Evolutionary conservation across 64 coral and sea anemone species (phyloP), one percentile per base, ranked within the genome.

Genomic region (Acropora yongei): DNA sequence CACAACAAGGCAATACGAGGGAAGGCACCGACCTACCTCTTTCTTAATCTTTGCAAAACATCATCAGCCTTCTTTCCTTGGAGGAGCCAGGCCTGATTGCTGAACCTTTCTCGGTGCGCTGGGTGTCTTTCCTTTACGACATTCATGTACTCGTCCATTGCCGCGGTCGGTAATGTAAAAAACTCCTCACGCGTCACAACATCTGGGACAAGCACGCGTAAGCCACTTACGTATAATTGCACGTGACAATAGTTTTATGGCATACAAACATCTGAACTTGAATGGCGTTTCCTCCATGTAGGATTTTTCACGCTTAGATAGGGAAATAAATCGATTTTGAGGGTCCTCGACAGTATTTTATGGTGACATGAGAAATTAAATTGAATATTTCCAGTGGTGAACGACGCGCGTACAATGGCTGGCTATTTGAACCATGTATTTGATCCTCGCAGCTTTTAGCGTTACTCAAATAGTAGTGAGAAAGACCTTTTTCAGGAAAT

Each of bases 61-160:
- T 83, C 82, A 46, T 94, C 92, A 79, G 83, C 88, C 1, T 39
- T 63, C n/a, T 78, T 90, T 1, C 91, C 88, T 49, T 97, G 95
- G 40, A 76, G 77, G 9, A 97, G 20, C 95, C 95, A 97, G 77
- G 95, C 95, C 68, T 97, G 95, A 78, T 97, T 94, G 30, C 95
- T 97, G n/a, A 93, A 97, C 65, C 95, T 86, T 6, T 97, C 95
- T 47, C 91, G 63, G 42, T 97, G 95, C 42, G 78, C 86, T 19
- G 95, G 92, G 44, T 97, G 95, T 40, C 88, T 89, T 40, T 94
- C 92, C 57, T 94, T 97, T 1, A 97, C 8, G 43, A 82, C 57
- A 60, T 97, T 94, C 88, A 97, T 91, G 9, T 97, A 97, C 1
- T 84, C 47, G 3, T 94, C 95, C 42, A 97, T 97, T 20, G 92